Conservation (phyloP, 2,113 vertebrate species). For the Alces alces region DNA sequence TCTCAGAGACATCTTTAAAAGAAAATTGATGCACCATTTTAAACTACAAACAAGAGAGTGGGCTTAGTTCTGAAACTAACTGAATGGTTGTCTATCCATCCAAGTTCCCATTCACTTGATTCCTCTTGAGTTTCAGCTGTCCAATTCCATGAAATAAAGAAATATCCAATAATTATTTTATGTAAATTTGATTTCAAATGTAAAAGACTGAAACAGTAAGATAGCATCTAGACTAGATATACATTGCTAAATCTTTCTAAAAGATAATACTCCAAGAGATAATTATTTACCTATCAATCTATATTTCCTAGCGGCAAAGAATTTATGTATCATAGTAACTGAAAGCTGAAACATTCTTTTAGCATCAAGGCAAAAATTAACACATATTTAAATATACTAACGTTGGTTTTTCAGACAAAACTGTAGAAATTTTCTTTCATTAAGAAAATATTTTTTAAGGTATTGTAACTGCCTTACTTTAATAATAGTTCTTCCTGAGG, state of each 20-base stretch:
- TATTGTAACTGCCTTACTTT: background rate
- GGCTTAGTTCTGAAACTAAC: background rate
- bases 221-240: background rate
- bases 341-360: background rate
- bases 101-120: background rate
- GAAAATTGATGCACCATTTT: background rate
- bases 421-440: background rate
- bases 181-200: background rate
- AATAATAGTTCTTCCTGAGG: background rate
- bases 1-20: background rate
- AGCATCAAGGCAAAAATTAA: background rate
- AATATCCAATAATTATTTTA: background rate
- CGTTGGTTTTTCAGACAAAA: background rate
- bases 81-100: background rate
- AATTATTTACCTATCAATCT: background rate
- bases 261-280: background rate
- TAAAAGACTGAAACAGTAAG: background rate
- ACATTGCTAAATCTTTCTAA: background rate
- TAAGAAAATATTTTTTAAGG: background rate
- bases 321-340: background rate
- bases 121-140: background rate
- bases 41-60: background rate
- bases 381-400: background rate
- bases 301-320: background rate
- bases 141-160: background rate